These are phyloP conservation scores for Artibeus jamaicensis DNA, from an alignment of 2,797 vertebrate genomes.

Conservation along the genomic window DNA sequence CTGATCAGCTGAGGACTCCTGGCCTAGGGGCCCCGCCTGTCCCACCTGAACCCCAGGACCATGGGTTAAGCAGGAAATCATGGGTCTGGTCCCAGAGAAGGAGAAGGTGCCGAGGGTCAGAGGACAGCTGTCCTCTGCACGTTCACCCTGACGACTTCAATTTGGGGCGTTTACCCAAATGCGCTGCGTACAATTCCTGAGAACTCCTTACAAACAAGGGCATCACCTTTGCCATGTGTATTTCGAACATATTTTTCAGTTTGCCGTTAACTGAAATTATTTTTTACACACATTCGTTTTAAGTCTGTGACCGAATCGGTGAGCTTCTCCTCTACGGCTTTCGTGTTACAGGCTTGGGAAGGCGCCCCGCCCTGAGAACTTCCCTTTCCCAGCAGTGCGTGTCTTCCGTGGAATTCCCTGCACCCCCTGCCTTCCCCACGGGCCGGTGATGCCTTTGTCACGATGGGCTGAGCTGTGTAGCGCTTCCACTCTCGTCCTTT, in stretches of 20 bases:
- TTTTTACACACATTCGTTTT: neutral
- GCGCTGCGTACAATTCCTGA: neutral
- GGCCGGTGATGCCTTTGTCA: neutral
- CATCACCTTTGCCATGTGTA: fast-evolving
- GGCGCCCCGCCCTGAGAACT: neutral
- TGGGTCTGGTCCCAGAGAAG: no score
- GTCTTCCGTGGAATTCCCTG: neutral
- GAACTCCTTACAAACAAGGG: neutral
- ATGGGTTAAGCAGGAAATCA: fast-evolving
- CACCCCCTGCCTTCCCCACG: neutral
- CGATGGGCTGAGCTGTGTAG: fast-evolving
- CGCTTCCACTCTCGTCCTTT: fast-evolving
- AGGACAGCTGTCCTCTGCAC: fast-evolving
- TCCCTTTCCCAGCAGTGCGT: neutral
- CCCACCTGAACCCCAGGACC: neutral
- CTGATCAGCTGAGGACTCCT: neutral
- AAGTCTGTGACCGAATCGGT: neutral
- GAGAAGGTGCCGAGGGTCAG: fast-evolving
- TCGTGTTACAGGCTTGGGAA: neutral
- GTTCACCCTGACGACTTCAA: fast-evolving
- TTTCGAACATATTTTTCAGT: neutral
- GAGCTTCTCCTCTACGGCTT: neutral
- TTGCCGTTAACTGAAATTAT: neutral
- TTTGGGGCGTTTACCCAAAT: fast-evolving
- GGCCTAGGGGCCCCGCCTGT: no score